These are phyloP conservation scores for Thunnus albacares DNA, from an alignment of 2,797 vertebrate genomes.

Conservation along the genomic window DNA sequence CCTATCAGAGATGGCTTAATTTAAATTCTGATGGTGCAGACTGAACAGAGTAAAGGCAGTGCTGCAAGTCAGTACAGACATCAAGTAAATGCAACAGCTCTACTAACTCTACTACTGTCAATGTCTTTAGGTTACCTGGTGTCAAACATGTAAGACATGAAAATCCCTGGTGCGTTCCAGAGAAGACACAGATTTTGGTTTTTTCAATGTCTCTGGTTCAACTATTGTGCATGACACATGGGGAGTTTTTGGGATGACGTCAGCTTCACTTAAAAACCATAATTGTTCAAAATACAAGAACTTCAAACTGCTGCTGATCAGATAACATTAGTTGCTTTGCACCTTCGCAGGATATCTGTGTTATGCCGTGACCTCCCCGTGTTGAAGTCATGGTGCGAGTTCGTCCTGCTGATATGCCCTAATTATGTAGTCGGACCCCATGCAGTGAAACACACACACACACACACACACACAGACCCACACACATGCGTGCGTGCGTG, in stretches of 20 bases:
- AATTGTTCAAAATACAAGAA: constrained; percentile 11
- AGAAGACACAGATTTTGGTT: neutral
- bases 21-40: neutral
- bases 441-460: constrained; percentile 54
- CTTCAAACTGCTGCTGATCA: neutral
- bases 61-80: too few relatives aligned
- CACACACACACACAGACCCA: constrained; percentile 14
- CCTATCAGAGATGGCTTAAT: neutral
- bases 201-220: constrained; percentile 11
- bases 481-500: neutral
- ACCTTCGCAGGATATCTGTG: constrained; percentile 38
- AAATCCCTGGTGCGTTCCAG: neutral
- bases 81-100: too few relatives aligned
- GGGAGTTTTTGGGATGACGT: neutral
- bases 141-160: neutral
- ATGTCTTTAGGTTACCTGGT: too few relatives aligned
- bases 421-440: constrained; percentile 70
- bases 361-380: constrained; percentile 62
- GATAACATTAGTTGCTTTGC: constrained; percentile 4
- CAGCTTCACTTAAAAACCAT: neutral
- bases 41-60: too few relatives aligned
- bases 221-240: constrained; percentile 3
- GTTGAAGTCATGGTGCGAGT: constrained; percentile 59
- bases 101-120: too few relatives aligned
- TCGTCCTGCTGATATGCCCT: constrained; percentile 63